Base-by-base conservation (phyloP, 2,797 vertebrate species). In the Knipowitschia caucasica region DNA sequence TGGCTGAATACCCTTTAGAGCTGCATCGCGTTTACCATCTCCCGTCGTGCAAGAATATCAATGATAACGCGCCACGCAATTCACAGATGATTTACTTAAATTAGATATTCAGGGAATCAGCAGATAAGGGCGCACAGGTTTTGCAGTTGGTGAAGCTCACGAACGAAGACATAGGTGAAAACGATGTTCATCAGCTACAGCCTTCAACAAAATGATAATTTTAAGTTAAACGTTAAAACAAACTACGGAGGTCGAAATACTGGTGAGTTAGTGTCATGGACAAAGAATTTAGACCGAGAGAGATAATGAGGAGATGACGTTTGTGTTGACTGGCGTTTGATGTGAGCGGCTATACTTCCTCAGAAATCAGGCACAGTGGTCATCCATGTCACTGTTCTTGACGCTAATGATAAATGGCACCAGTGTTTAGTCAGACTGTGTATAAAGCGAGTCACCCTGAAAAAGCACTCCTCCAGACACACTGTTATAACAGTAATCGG, bases 41-140 rank as follows among this genome's bases (percentile, higher is more conserved):
- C 91, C 3, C 81, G 85, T n/a, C 34, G 75, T 91, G 50, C 69
- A 64, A 8, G 90, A 91, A n/a, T 53, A 69, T 90, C 29, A 91
- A 91, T 71, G 90, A 91, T 17, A 90, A 91, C 59, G 23, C 83
- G 3, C 89, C 89, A n/a, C n/a, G 1, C 38, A 27, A 21, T 91
- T 91, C 58, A 42, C 56, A 4, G 73, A 64, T 12, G 66, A 81
- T 5, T 8, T 57, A 29, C 62, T 86, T 3, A 66, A 85, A 35
- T 25, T 87, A 44, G 84, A 84, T 67, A 79, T 83, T 0, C 10
- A n/a, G 3, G 0, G 81, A 83, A 62, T 53, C 53, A 2, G 53
- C 67, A 1, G 14, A 2, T 0, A 74, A 66, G n/a, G 79, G 67
- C 17, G 27, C 55, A 5, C 58, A n/a, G n/a, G 64, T 0, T 80